Evolutionary conservation across 2,113 vertebrate species (phyloP).

Genomic region (Antechinus flavipes): DNA sequence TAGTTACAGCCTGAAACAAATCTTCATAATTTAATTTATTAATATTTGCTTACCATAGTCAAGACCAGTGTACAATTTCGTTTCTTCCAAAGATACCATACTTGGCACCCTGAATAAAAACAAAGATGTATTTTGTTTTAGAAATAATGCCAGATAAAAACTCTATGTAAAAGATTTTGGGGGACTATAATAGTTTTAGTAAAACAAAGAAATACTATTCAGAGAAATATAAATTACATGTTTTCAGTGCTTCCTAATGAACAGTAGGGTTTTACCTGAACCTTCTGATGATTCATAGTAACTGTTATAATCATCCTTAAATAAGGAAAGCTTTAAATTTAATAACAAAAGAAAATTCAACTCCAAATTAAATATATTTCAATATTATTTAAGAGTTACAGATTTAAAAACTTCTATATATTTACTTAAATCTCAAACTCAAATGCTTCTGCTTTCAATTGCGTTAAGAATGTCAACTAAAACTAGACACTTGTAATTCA

Average conservation of each 20-base stretch:
- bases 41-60: constrained; percentile 88
- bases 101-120: constrained; percentile 91
- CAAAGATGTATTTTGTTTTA: constrained; percentile 63
- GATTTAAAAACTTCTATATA: constrained; percentile 1
- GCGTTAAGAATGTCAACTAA: constrained; percentile 28
- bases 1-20: not conserved
- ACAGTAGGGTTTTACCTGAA: constrained; percentile 40
- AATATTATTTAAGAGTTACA: constrained; percentile 41
- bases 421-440: constrained; percentile 3
- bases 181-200: constrained; percentile 30
- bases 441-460: not conserved
- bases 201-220: constrained; percentile 49
- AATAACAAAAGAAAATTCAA: constrained; percentile 40
- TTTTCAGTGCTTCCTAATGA: constrained; percentile 35
- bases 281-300: constrained; percentile 52
- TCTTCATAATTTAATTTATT: constrained; percentile 13
- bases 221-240: not conserved
- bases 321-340: constrained; percentile 55
- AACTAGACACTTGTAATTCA: constrained; percentile 18
- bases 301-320: constrained; percentile 42
- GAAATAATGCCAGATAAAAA: constrained; percentile 51
- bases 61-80: constrained; percentile 92
- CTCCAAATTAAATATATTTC: constrained; percentile 35
- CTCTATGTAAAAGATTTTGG: constrained; percentile 15
- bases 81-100: constrained; percentile 94